Evolutionary conservation across 2,113 vertebrate species (phyloP).

Genomic region (Phainopepla nitens): DNA sequence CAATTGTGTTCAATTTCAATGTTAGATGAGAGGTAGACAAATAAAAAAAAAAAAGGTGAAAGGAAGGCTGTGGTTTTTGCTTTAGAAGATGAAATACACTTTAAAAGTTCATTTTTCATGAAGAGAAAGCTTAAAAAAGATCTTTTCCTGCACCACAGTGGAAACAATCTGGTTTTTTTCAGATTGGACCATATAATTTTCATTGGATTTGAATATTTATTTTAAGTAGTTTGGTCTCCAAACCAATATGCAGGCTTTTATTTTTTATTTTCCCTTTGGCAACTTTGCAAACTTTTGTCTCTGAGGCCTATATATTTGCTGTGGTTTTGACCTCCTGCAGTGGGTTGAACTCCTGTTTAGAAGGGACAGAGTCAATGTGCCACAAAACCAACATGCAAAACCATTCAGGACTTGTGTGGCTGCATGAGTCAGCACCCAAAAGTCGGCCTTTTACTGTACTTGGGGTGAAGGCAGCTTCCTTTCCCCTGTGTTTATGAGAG

Average conservation of each 20-base stretch:
- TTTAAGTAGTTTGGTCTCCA: background rate
- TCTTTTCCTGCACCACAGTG: background rate
- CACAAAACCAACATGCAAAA: background rate
- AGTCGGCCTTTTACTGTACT: background rate
- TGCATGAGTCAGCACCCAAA: background rate
- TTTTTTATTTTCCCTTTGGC: accelerated
- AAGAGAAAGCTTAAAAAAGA: background rate
- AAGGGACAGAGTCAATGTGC: background rate
- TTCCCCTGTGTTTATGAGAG: background rate
- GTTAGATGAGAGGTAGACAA: background rate
- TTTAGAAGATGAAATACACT: background rate
- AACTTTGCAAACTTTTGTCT: background rate
- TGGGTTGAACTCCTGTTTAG: background rate
- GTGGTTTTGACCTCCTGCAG: background rate
- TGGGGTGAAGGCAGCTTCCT: background rate
- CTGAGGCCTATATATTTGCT: background rate
- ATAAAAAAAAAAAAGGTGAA: background rate
- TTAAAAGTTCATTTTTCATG: background rate
- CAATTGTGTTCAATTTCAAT: background rate
- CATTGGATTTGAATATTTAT: background rate
- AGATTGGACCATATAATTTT: background rate
- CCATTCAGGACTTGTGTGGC: background rate
- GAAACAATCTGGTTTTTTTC: background rate
- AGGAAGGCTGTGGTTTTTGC: background rate
- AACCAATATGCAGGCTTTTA: background rate